These are phyloP conservation scores for Neotragus moschatus DNA, from an alignment of 2,113 vertebrate genomes.

Conservation along the genomic window DNA sequence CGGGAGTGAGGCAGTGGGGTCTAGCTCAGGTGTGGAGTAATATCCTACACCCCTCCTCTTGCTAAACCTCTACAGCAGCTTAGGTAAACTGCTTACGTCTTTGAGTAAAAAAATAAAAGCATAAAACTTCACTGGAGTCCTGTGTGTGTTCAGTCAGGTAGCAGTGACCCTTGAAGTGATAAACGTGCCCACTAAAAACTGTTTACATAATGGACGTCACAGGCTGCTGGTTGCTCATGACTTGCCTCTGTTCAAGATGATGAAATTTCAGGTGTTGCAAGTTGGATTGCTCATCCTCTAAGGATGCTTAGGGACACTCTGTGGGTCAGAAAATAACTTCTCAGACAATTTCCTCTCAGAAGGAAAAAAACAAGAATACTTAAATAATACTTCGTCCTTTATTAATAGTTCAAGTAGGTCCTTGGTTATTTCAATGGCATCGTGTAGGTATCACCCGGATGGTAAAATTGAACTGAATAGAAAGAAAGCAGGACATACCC, in stretches of 20 bases:
- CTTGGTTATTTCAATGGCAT: not conserved
- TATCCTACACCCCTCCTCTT: not conserved
- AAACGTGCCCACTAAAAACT: not conserved
- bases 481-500: not conserved
- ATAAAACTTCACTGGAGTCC: not conserved
- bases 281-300: not conserved
- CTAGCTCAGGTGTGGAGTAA: fast-evolving
- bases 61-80: not conserved
- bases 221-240: not conserved
- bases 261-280: not conserved
- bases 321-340: not conserved
- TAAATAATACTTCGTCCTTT: not conserved
- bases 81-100: not conserved
- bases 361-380: not conserved
- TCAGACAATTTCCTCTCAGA: not conserved
- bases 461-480: not conserved
- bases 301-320: not conserved
- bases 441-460: not conserved
- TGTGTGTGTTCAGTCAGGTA: not conserved
- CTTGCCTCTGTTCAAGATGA: not conserved
- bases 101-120: not conserved
- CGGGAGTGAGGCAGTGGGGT: not conserved
- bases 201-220: not conserved
- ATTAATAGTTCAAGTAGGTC: not conserved
- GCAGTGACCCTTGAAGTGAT: not conserved